These are phyloP conservation scores for Grapholita molesta DNA, from an alignment of 1,140 invertebrate genomes.

Conservation along the genomic window DNA sequence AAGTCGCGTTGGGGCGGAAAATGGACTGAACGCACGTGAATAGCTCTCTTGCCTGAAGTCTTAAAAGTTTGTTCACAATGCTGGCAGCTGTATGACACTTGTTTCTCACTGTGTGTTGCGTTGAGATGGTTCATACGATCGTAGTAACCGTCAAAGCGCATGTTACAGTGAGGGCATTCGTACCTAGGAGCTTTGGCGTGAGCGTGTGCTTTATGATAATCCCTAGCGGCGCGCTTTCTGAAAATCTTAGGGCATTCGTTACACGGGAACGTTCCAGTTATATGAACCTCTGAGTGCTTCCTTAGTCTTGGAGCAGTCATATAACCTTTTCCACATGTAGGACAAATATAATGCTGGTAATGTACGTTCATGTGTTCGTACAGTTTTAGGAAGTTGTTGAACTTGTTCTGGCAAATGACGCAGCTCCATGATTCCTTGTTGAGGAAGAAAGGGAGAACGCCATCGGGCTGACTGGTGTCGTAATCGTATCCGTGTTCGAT, in stretches of 20 bases:
- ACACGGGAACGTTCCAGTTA: constrained; percentile 62
- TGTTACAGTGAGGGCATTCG: constrained; percentile 61
- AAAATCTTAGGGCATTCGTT: constrained; percentile 56
- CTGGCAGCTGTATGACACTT: constrained; percentile 53
- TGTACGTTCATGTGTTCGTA: constrained; percentile 75
- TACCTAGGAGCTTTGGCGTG: constrained; percentile 62
- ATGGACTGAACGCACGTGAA: constrained; percentile 51
- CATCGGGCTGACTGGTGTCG: constrained; percentile 52
- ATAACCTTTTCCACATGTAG: constrained; percentile 72
- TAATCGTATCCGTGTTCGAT: constrained; percentile 51
- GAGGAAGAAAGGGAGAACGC: constrained; percentile 56
- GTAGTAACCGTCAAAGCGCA: constrained; percentile 60
- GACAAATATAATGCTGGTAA: constrained; percentile 72
- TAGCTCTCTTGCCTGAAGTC: constrained; percentile 59
- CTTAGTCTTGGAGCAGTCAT: constrained; percentile 63
- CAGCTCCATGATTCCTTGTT: constrained; percentile 63
- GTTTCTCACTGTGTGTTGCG: constrained; percentile 56
- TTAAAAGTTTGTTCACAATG: constrained; percentile 63
- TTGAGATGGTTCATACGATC: constrained; percentile 65
- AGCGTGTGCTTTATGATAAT: constrained; percentile 57
- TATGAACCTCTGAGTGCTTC: constrained; percentile 63
- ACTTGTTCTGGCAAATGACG: constrained; percentile 52
- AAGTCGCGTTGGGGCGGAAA: constrained; percentile 52
- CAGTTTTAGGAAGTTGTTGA: constrained; percentile 65
- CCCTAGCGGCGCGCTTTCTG: constrained; percentile 55